Conservation (phyloP, 1,140 invertebrate genomes). For the Drosophila navojoa region DNA sequence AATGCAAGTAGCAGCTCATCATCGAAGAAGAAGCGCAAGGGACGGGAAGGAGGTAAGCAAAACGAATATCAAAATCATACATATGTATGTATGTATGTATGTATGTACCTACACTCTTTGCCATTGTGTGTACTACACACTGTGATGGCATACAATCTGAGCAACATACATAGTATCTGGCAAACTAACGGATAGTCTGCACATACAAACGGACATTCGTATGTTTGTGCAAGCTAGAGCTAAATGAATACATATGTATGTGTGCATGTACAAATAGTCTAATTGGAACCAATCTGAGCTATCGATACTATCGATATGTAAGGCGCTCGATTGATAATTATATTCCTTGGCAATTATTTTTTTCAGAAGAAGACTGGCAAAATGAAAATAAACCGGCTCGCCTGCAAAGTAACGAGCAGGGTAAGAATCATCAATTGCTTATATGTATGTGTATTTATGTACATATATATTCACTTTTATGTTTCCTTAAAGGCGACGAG, state of each 20-base stretch:
- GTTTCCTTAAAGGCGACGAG: constrained; percentile 70
- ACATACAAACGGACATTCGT: background rate
- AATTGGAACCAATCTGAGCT: background rate
- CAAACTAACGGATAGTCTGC: background rate
- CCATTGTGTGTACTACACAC: too few relatives aligned
- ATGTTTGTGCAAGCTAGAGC: too few relatives aligned
- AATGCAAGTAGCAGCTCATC: constrained; percentile 76
- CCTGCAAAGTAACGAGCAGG: constrained; percentile 73
- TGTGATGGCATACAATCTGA: too few relatives aligned
- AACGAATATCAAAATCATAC: too few relatives aligned
- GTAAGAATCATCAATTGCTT: constrained; percentile 28
- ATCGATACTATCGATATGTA: constrained; percentile 29
- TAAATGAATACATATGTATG: too few relatives aligned
- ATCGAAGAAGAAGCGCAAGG: constrained; percentile 86
- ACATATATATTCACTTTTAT: background rate
- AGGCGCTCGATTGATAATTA: background rate
- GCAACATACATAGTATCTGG: too few relatives aligned
- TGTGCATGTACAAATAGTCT: background rate
- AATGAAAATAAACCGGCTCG: constrained; percentile 81
- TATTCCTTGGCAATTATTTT: background rate
- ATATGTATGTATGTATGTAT: too few relatives aligned
- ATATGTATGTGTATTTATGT: background rate
- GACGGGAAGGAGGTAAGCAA: constrained; percentile 84
- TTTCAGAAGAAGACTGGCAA: constrained; percentile 83
- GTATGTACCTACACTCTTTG: too few relatives aligned